Conservation (phyloP, 2,888 invertebrate species). For the Silvanus unidentatus region DNA sequence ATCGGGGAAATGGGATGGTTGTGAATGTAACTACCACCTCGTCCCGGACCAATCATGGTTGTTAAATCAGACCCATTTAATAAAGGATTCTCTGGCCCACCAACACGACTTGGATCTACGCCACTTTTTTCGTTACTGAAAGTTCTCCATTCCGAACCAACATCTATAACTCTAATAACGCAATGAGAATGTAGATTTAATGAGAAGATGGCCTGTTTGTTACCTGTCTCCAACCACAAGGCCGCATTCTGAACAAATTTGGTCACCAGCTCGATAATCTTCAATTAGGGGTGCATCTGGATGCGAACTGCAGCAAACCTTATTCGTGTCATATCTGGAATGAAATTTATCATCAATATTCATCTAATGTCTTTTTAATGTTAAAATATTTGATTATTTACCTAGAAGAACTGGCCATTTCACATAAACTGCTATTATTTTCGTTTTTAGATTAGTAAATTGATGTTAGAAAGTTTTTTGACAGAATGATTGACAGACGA, state of each 20-base stretch:
- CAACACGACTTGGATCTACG: slow-evolving; percentile 98
- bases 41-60: slow-evolving; percentile 81
- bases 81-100: slow-evolving; percentile 97
- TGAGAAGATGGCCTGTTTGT: slow-evolving; percentile 20
- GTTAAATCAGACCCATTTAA: slow-evolving; percentile 93
- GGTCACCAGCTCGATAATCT: slow-evolving; percentile 97
- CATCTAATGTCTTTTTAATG: too few species aligned
- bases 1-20: neutral
- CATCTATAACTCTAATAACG: slow-evolving; percentile 89
- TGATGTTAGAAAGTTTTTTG: too few species aligned
- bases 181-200: too few species aligned
- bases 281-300: slow-evolving; percentile 95
- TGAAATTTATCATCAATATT: neutral
- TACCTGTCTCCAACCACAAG: slow-evolving; percentile 97
- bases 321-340: slow-evolving; percentile 62
- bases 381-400: neutral
- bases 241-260: slow-evolving; percentile 99
- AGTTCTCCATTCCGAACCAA: slow-evolving; percentile 99
- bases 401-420: slow-evolving; percentile 5
- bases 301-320: slow-evolving; percentile 86
- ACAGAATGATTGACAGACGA: too few species aligned
- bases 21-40: slow-evolving; percentile 41
- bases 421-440: neutral
- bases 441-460: too few species aligned
- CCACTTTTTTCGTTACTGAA: slow-evolving; percentile 98